Evolutionary conservation across 2,113 vertebrate genomes (phyloP).

Genomic region (Siniperca knerii): DNA sequence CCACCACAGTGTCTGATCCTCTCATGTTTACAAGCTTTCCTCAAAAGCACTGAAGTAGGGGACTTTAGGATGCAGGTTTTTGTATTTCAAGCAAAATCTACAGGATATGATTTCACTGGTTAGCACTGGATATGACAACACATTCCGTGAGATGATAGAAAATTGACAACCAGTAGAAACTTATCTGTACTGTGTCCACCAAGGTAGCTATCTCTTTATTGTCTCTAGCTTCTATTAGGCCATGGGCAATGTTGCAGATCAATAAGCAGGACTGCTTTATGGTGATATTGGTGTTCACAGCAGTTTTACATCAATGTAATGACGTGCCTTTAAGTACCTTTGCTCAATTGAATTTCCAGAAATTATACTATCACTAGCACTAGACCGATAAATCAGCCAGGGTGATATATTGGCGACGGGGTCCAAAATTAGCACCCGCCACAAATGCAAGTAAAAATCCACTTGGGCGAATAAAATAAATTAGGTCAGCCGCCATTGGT

Average conservation of each 20-base stretch:
- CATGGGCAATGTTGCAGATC: neutral
- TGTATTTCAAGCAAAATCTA: neutral
- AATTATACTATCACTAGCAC: neutral
- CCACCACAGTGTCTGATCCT: neutral
- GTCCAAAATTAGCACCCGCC: neutral
- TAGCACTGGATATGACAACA: neutral
- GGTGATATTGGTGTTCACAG: neutral
- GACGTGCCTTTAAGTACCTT: neutral
- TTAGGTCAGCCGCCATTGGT: neutral
- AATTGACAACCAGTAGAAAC: neutral
- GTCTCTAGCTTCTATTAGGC: neutral
- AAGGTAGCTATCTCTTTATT: neutral
- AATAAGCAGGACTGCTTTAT: neutral
- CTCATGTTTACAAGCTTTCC: neutral
- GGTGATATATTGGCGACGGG: neutral
- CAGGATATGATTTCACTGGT: neutral
- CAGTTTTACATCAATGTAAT: neutral
- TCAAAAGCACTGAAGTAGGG: neutral
- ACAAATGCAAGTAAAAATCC: neutral
- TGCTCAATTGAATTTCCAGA: neutral
- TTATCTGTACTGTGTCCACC: neutral
- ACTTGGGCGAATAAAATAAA: neutral
- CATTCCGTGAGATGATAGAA: neutral
- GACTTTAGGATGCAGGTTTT: neutral
- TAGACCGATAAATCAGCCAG: neutral